Percentiles rank a stretch among this genome's conserved stretches.
Evolutionary conservation across 2,797 vertebrate genomes (phyloP).

Genomic region (Syndactyla subalaris): DNA sequence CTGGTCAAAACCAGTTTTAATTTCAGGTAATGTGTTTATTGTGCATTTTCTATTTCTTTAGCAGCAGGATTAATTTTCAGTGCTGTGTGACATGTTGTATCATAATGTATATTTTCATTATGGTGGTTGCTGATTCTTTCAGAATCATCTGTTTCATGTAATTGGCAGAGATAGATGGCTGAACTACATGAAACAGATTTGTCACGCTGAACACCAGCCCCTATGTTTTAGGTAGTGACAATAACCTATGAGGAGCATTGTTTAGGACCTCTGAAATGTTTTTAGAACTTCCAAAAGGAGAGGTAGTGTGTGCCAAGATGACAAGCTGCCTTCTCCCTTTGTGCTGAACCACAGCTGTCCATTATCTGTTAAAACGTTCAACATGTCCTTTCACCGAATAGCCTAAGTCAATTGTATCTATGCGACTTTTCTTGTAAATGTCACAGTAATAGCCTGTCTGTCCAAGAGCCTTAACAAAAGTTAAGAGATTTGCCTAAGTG

Average conservation of each 20-base stretch:
- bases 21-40: slow-evolving; percentile 53
- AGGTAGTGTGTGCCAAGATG: background rate
- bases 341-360: background rate
- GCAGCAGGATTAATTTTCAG: slow-evolving; percentile 24
- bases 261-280: background rate
- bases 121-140: slow-evolving; percentile 19
- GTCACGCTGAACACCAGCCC: background rate
- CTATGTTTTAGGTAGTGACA: background rate
- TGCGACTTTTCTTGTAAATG: background rate
- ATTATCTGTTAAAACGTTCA: slow-evolving; percentile 4
- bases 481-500: background rate
- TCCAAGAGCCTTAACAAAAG: slow-evolving; percentile 12
- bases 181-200: slow-evolving; percentile 16
- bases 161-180: background rate
- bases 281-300: background rate
- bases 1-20: slow-evolving; percentile 56
- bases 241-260: background rate
- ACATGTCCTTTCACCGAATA: background rate
- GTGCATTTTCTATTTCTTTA: slow-evolving; percentile 42
- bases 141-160: background rate
- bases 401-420: background rate
- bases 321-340: background rate
- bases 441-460: background rate
- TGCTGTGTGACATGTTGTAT: background rate
- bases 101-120: background rate